Percentiles rank a stretch among this genome's conserved stretches.
These are phyloP conservation scores for Lathronympha strigana DNA, from an alignment of 2,888 invertebrate genomes.

Conservation along the genomic window DNA sequence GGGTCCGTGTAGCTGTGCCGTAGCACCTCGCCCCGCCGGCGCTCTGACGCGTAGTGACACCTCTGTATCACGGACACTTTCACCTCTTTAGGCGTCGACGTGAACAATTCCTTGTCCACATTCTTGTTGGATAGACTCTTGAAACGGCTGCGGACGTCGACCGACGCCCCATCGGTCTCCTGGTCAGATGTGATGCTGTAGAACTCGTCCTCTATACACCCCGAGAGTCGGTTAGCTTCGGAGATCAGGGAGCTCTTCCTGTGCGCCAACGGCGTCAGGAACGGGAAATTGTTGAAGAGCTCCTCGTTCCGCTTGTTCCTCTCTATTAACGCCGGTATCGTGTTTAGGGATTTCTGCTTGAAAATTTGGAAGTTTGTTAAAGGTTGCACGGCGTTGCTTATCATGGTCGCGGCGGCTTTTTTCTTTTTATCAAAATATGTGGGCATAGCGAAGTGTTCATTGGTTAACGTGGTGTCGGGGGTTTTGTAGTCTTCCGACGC, in stretches of 20 bases:
- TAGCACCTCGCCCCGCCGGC: constrained; percentile 49
- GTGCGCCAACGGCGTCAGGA: constrained; percentile 84
- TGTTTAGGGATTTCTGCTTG: constrained; percentile 79
- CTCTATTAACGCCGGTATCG: constrained; percentile 73
- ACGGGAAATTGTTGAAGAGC: constrained; percentile 83
- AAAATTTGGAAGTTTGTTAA: constrained; percentile 76
- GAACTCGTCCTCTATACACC: constrained; percentile 78
- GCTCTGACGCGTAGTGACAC: constrained; percentile 44
- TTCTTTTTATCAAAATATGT: constrained; percentile 77
- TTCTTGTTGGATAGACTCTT: constrained; percentile 62
- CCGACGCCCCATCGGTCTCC: constrained; percentile 59
- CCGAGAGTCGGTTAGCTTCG: constrained; percentile 66
- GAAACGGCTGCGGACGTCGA: constrained; percentile 65
- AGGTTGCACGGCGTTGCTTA: constrained; percentile 66
- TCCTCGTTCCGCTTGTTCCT: constrained; percentile 67
- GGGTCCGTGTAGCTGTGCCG: constrained; percentile 72
- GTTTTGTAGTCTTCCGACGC: constrained; percentile 62
- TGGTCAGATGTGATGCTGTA: constrained; percentile 72
- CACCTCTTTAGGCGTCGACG: constrained; percentile 62
- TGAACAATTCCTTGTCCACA: constrained; percentile 54
- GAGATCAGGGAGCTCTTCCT: constrained; percentile 75
- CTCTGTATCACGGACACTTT: constrained; percentile 37
- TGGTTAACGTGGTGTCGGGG: constrained; percentile 61
- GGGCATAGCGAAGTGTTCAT: constrained; percentile 73
- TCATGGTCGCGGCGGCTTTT: constrained; percentile 62